Conservation (phyloP, 2,113 vertebrate species). For the Calypte anna region DNA sequence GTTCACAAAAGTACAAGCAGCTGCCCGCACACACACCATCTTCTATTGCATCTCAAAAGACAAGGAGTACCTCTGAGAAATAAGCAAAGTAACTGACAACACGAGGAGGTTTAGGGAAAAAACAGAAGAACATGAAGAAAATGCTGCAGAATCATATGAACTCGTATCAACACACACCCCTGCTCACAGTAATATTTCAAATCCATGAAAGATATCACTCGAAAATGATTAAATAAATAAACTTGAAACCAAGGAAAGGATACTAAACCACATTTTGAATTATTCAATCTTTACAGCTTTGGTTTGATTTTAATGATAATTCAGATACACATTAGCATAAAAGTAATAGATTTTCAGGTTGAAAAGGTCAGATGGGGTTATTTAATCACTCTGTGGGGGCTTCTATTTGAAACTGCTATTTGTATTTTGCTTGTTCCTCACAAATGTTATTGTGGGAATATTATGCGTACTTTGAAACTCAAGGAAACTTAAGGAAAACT, state of each 20-base stretch:
- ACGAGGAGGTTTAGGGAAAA: neutral
- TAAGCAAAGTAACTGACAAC: neutral
- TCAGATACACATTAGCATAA: neutral
- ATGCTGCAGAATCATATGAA: neutral
- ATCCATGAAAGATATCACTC: neutral
- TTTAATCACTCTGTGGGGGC: neutral
- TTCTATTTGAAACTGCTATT: neutral
- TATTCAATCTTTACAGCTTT: neutral
- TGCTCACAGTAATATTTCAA: neutral
- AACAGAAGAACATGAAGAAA: neutral
- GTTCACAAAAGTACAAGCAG: constrained; percentile 21
- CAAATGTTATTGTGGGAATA: neutral
- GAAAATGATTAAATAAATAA: neutral
- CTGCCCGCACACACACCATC: neutral
- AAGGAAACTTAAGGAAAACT: neutral
- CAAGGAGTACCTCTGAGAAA: neutral
- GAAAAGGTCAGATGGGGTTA: neutral
- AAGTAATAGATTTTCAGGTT: neutral
- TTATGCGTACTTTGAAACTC: neutral
- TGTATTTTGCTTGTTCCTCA: neutral
- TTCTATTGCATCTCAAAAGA: neutral
- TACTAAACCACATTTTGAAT: neutral
- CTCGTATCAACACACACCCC: neutral
- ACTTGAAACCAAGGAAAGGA: neutral
- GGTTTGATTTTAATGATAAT: neutral